Conservation (phyloP, 2,113 vertebrate species). For the Strigops habroptila region DNA sequence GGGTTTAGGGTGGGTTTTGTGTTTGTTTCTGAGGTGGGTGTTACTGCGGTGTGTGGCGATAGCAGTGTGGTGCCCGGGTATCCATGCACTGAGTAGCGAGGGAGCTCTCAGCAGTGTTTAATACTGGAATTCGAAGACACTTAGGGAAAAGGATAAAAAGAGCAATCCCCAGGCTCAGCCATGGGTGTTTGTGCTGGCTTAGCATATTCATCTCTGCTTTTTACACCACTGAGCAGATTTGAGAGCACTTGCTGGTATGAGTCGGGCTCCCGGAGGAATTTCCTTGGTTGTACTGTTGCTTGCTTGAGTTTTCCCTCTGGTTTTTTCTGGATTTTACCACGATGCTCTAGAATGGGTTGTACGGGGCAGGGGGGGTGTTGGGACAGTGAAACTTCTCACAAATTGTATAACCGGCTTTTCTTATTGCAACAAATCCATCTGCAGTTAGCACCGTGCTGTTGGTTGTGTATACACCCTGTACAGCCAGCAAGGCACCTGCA, state of each 20-base stretch:
- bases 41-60: rapidly evolving
- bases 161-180: rapidly evolving
- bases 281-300: not conserved
- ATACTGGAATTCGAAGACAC: rapidly evolving
- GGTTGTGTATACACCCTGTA: conserved; percentile 73
- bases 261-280: not conserved
- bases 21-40: no score
- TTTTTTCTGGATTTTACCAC: conserved; percentile 68
- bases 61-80: rapidly evolving
- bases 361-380: not conserved
- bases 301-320: not conserved
- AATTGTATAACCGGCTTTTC: conserved; percentile 64
- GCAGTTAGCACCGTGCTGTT: conserved; percentile 67
- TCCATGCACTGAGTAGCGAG: rapidly evolving
- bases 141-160: not conserved
- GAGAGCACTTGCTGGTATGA: not conserved
- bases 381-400: conserved; percentile 74
- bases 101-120: not conserved
- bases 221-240: not conserved
- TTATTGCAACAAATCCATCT: conserved; percentile 74
- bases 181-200: not conserved
- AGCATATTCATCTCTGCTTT: rapidly evolving
- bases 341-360: conserved; percentile 72
- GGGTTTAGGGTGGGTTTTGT: not conserved
- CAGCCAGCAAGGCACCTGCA: conserved; percentile 74